phyloP scores from a whole-genome alignment of 2,888 invertebrate genomes.

The Reticulitermes lucifugus region DNA sequence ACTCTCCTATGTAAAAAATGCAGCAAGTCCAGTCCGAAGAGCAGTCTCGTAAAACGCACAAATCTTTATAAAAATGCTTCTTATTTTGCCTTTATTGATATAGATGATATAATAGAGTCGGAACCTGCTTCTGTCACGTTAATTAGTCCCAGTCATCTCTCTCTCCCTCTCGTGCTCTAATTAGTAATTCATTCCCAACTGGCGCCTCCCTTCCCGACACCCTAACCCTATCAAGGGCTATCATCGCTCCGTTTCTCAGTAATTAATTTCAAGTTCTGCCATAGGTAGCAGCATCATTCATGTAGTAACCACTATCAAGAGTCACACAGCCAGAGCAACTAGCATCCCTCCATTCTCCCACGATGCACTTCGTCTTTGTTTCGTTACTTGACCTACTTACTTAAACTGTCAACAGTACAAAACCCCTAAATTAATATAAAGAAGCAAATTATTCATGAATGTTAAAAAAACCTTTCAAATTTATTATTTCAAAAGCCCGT shows the following conservation, averaged over 20 bases:
- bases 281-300: background rate
- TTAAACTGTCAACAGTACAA: too few relatives aligned
- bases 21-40: background rate
- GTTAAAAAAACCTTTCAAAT: too few relatives aligned
- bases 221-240: background rate
- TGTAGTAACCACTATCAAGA: background rate
- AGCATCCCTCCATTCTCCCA: too few relatives aligned
- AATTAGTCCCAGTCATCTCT: background rate
- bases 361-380: too few relatives aligned
- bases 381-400: too few relatives aligned
- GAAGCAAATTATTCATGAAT: too few relatives aligned
- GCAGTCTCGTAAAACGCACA: background rate
- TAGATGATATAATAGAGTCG: too few relatives aligned
- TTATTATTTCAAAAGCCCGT: too few relatives aligned
- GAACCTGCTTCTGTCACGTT: background rate
- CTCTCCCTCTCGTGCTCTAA: background rate
- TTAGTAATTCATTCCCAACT: background rate
- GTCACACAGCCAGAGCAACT: background rate
- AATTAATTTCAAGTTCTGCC: slow-evolving; percentile 12
- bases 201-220: background rate
- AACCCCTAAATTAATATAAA: too few relatives aligned
- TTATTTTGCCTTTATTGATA: background rate
- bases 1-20: too few relatives aligned
- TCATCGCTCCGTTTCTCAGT: background rate
- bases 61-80: background rate